A percentile compares a stretch with the other conserved stretches of the same genome.
phyloP scores from a whole-genome alignment of 2,888 invertebrate species.

The Oscheius sp. region DNA sequence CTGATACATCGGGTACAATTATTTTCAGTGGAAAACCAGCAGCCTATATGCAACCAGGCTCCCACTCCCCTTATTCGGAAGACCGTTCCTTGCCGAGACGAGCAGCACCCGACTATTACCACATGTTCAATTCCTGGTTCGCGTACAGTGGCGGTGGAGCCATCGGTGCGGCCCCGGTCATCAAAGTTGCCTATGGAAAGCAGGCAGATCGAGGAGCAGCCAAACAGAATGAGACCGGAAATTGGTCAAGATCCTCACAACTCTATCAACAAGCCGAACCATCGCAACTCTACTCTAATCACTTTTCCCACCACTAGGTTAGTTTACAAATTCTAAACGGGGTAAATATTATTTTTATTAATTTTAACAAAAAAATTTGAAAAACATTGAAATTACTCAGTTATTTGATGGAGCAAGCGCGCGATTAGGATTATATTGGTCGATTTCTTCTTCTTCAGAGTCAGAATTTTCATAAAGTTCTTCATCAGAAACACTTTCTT shows the following conservation, averaged over 20 bases:
- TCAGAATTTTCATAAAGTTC: conserved; percentile 43
- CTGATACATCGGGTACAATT: background rate
- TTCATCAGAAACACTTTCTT: conserved; percentile 43
- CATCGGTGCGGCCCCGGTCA: conserved; percentile 48
- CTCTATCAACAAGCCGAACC: conserved; percentile 13
- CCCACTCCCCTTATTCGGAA: conserved; percentile 6
- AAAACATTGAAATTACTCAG: background rate
- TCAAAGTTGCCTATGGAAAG: conserved; percentile 39
- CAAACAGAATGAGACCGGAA: background rate
- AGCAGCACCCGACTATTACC: conserved; percentile 59
- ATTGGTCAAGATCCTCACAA: background rate
- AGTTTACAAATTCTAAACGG: background rate
- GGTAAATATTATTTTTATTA: background rate
- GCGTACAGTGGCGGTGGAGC: conserved; percentile 59
- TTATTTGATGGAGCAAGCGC: conserved; percentile 46
- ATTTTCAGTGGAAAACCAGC: conserved; percentile 29
- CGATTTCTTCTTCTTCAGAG: conserved; percentile 46
- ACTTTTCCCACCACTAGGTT: conserved; percentile 59
- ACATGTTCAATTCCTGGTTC: conserved; percentile 69
- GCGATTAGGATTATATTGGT: conserved; percentile 62
- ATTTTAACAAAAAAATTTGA: background rate
- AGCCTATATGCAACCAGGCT: conserved; percentile 25
- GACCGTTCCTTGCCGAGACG: conserved; percentile 21
- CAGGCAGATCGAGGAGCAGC: conserved; percentile 12
- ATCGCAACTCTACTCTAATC: conserved; percentile 43